Evolutionary conservation across 2,888 invertebrate species (phyloP).

Genomic region (Chydorus sphaericus): DNA sequence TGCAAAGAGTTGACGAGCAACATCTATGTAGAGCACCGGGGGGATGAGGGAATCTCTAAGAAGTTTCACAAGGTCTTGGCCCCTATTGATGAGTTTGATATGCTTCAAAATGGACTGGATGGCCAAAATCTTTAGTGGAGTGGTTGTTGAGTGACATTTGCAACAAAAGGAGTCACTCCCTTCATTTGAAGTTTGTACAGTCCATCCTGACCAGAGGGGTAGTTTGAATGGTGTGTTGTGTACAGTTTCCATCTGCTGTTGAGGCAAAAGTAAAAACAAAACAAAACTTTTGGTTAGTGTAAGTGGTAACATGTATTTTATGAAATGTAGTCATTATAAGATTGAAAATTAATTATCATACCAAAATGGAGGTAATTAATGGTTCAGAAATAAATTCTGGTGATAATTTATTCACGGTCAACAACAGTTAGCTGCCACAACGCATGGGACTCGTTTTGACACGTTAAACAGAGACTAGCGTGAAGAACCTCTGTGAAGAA

Average conservation of each 20-base stretch:
- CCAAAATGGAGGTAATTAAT: no score
- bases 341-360: no score
- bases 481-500: no score
- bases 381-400: no score
- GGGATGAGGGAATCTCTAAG: not conserved
- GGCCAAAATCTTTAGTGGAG: not conserved
- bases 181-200: not conserved
- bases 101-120: not conserved
- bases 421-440: no score
- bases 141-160: not conserved
- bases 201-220: not conserved
- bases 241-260: not conserved
- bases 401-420: no score
- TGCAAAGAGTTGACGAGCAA: constrained; percentile 4
- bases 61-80: not conserved
- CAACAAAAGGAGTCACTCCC: not conserved
- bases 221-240: not conserved
- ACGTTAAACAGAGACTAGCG: no score
- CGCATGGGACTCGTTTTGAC: no score
- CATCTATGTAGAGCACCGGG: not conserved
- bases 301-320: no score
- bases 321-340: no score
- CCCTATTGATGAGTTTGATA: not conserved
- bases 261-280: no score
- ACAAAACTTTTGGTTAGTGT: no score